phyloP scores from a whole-genome alignment of 1,140 invertebrate genomes.

The Probaryconus sp. region DNA sequence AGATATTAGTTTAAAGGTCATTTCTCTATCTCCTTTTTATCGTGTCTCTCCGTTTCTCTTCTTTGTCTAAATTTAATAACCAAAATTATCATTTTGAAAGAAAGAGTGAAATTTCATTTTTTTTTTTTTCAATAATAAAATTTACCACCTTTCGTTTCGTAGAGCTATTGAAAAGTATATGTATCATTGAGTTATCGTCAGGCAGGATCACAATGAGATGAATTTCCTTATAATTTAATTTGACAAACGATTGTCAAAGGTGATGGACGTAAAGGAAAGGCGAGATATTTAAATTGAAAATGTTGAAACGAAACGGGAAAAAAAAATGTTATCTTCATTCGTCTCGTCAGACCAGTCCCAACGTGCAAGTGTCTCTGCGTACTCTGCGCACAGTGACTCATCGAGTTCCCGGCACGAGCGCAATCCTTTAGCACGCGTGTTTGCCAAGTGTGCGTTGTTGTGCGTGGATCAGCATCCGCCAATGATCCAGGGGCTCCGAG shows the following conservation, averaged over 20 bases:
- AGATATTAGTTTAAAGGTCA: conserved; percentile 23
- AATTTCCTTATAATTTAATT: too few relatives aligned
- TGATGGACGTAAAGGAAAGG: conserved; percentile 4
- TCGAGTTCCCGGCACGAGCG: conserved; percentile 51
- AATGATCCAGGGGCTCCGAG: conserved; percentile 29
- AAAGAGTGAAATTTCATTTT: too few relatives aligned
- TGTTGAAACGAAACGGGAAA: conserved; percentile 23
- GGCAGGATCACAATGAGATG: too few relatives aligned
- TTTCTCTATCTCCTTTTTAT: too few relatives aligned
- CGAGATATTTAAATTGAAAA: conserved; percentile 27
- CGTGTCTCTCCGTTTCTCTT: too few relatives aligned
- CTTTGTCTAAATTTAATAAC: too few relatives aligned
- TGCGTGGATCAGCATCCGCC: conserved; percentile 43
- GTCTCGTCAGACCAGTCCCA: conserved; percentile 48
- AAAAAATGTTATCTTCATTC: conserved; percentile 46
- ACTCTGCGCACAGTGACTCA: conserved; percentile 46
- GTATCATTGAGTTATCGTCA: too few relatives aligned
- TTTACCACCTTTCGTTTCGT: too few relatives aligned
- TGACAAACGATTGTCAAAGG: too few relatives aligned
- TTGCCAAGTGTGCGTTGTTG: conserved; percentile 31
- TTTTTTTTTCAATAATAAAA: too few relatives aligned
- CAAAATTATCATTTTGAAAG: too few relatives aligned
- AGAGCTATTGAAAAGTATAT: too few relatives aligned
- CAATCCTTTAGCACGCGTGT: conserved; percentile 49
- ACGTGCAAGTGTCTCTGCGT: conserved; percentile 40